These are phyloP conservation scores for Alca torda DNA, from an alignment of 2,797 vertebrate genomes.

Conservation along the genomic window DNA sequence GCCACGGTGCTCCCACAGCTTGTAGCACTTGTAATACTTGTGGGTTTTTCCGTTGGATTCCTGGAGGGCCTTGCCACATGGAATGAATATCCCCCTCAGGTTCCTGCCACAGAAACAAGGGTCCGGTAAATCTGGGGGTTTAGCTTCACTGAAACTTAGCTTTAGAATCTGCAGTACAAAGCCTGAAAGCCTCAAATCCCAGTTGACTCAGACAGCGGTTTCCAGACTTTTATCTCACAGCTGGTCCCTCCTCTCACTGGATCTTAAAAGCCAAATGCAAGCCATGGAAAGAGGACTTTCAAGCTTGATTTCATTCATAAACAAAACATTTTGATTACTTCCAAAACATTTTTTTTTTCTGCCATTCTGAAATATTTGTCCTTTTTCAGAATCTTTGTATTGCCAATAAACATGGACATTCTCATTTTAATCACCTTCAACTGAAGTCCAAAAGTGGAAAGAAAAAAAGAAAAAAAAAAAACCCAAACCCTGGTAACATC, in stretches of 20 bases:
- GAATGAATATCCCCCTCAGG: neutral
- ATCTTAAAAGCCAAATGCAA: neutral
- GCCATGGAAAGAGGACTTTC: neutral
- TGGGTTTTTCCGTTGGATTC: neutral
- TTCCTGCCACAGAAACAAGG: neutral
- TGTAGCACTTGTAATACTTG: neutral
- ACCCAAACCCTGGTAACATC: fast-evolving
- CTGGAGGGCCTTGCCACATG: neutral
- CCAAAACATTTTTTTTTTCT: neutral
- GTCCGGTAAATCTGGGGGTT: neutral
- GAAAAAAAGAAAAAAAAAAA: fast-evolving
- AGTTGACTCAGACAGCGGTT: neutral
- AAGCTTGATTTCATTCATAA: neutral
- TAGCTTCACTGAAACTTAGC: neutral
- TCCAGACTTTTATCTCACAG: neutral
- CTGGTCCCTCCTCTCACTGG: neutral
- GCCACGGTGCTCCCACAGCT: neutral
- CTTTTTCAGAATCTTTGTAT: neutral
- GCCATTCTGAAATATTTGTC: neutral
- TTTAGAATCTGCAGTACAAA: neutral
- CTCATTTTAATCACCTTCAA: neutral
- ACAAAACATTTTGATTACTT: neutral
- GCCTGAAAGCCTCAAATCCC: neutral
- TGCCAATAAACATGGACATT: neutral
- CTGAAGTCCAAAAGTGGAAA: neutral